Conservation (phyloP, 2,797 vertebrate genomes). For the Okamejei kenojei region DNA sequence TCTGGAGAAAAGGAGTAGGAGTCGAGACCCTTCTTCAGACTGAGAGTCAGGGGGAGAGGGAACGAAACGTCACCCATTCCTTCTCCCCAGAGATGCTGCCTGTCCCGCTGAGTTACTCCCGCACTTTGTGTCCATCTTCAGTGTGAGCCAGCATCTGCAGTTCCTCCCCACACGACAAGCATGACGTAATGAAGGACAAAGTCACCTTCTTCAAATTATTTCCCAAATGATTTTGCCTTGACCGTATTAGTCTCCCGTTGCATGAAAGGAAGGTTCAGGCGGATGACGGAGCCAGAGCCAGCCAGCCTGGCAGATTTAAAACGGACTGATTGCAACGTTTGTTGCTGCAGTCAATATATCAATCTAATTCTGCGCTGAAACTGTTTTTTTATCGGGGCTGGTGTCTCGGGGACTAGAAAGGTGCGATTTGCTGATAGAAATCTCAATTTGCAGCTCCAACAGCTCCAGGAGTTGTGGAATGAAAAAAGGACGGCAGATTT, state of each 20-base stretch:
- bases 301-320: too few species aligned
- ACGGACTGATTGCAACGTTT: background rate
- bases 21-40: too few species aligned
- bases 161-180: background rate
- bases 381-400: background rate
- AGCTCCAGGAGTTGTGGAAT: background rate
- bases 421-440: constrained; percentile 3
- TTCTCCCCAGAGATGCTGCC: too few species aligned
- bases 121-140: too few species aligned
- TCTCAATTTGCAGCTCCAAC: constrained; percentile 25
- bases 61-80: too few species aligned
- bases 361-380: background rate
- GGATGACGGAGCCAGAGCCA: background rate
- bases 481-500: too few species aligned
- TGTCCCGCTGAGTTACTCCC: too few species aligned
- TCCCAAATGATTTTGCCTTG: background rate
- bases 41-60: too few species aligned
- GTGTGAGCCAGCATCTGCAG: too few species aligned
- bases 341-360: background rate
- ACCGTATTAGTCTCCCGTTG: background rate
- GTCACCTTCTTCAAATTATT: background rate
- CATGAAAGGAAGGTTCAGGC: background rate
- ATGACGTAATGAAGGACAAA: background rate
- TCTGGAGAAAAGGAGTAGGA: too few species aligned
- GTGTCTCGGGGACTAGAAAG: background rate